Conservation (phyloP, 2,888 invertebrate species). For the Tetheella fluctuosa region DNA sequence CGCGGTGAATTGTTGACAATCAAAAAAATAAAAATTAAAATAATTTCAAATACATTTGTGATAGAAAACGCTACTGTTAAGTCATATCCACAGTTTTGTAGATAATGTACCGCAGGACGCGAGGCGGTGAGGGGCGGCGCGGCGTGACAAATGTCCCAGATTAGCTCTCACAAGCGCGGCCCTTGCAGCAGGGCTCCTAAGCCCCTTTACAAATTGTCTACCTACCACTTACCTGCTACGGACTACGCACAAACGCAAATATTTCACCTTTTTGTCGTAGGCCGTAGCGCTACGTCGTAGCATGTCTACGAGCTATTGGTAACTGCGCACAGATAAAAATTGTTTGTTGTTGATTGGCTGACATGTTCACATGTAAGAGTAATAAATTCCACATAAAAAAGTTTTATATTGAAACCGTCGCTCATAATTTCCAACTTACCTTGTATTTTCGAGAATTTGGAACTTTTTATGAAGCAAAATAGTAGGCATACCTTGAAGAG, state of each 20-base stretch:
- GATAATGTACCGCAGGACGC: neutral
- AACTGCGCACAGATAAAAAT: constrained; percentile 2
- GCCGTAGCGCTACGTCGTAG: constrained; percentile 21
- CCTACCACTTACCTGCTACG: neutral
- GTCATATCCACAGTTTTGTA: neutral
- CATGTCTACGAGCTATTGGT: constrained; percentile 21
- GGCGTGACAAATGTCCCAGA: neutral
- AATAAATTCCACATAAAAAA: constrained; percentile 8
- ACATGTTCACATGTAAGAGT: constrained; percentile 3
- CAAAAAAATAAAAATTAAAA: too few species aligned
- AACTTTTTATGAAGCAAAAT: constrained; percentile 2
- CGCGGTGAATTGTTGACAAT: too few species aligned
- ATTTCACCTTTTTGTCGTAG: constrained; percentile 13
- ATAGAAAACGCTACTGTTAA: neutral
- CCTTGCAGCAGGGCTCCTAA: neutral
- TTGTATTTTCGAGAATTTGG: neutral
- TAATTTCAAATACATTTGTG: too few species aligned
- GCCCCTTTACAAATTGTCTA: neutral
- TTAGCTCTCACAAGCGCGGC: neutral
- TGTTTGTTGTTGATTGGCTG: constrained; percentile 3
- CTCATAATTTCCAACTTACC: neutral
- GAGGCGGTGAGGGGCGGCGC: neutral
- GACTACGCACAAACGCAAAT: neutral
- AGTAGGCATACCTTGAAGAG: constrained; percentile 2
- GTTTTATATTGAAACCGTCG: constrained; percentile 9